These are phyloP conservation scores for Phalangium opilio DNA, from an alignment of 2,888 invertebrate genomes.

Conservation along the genomic window DNA sequence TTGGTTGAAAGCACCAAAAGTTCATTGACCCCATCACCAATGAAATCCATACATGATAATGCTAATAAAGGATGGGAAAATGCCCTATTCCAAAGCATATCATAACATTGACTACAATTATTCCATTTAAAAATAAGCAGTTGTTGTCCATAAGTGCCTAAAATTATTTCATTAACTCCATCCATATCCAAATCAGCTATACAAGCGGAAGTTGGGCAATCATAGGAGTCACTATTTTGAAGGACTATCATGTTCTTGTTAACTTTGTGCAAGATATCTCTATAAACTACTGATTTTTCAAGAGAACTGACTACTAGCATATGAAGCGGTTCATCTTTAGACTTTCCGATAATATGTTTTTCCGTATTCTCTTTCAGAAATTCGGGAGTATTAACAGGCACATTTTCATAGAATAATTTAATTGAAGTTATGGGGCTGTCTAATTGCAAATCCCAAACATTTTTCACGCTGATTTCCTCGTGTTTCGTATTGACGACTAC, in stretches of 20 bases:
- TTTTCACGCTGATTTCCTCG: background rate
- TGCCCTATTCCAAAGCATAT: slow-evolving; percentile 35
- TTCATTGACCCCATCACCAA: slow-evolving; percentile 49
- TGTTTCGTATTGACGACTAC: slow-evolving; percentile 34
- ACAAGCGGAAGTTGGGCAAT: slow-evolving; percentile 44
- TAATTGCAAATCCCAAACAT: slow-evolving; percentile 36
- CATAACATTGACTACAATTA: slow-evolving; percentile 22
- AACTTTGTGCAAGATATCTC: slow-evolving; percentile 27
- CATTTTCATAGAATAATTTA: slow-evolving; percentile 32
- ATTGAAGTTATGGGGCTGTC: slow-evolving; percentile 42
- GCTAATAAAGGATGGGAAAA: slow-evolving; percentile 47
- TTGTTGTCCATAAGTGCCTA: slow-evolving; percentile 48
- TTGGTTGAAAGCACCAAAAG: slow-evolving; percentile 46
- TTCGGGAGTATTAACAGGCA: too few relatives aligned
- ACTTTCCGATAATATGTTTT: too few relatives aligned
- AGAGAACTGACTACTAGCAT: slow-evolving; percentile 42
- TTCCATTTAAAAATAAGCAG: too few relatives aligned
- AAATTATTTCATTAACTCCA: slow-evolving; percentile 47
- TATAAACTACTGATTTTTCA: slow-evolving; percentile 42
- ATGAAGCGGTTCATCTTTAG: slow-evolving; percentile 30
- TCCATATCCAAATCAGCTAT: slow-evolving; percentile 54
- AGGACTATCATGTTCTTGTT: slow-evolving; percentile 20
- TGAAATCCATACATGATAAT: slow-evolving; percentile 45
- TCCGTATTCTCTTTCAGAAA: too few relatives aligned
- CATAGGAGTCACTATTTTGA: slow-evolving; percentile 39